Conservation (phyloP, 2,797 vertebrate species). For the Adelosebastes latens region DNA sequence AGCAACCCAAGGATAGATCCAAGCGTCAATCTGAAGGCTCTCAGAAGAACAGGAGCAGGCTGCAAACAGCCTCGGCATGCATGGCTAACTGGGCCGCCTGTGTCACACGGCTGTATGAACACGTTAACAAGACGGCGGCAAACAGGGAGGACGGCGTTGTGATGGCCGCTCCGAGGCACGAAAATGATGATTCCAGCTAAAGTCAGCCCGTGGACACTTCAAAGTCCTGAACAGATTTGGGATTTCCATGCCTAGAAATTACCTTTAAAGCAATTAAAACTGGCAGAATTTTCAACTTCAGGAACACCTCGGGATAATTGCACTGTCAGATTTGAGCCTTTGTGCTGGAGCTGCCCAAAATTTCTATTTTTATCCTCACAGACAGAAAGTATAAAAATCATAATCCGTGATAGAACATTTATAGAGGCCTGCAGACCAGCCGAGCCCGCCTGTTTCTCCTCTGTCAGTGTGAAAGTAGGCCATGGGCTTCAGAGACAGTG, state of each 20-base stretch:
- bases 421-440: constrained; percentile 6
- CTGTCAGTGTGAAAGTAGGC: constrained; percentile 63
- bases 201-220: constrained; percentile 43
- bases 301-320: constrained; percentile 44
- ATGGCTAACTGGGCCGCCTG: constrained; percentile 62
- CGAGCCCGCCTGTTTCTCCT: constrained; percentile 30
- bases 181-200: constrained; percentile 34
- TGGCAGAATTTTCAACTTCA: constrained; percentile 25
- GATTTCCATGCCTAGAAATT: constrained; percentile 41
- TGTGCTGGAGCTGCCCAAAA: constrained; percentile 12
- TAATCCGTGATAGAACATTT: constrained; percentile 13
- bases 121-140: constrained; percentile 57
- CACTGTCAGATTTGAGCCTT: constrained; percentile 34
- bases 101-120: constrained; percentile 62
- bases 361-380: constrained; percentile 43
- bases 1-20: constrained; percentile 40
- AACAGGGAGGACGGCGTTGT: constrained; percentile 33
- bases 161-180: constrained; percentile 37
- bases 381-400: constrained; percentile 36
- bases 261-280: constrained; percentile 52
- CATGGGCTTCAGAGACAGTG: constrained; percentile 54
- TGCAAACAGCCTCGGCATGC: constrained; percentile 57
- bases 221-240: constrained; percentile 45
- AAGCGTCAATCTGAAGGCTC: constrained; percentile 50
- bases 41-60: constrained; percentile 30